These are phyloP conservation scores for Aplysina aerophoba DNA, from an alignment of 37 sponge, comb jelly and placozoan genomes.

Conservation along the genomic window DNA sequence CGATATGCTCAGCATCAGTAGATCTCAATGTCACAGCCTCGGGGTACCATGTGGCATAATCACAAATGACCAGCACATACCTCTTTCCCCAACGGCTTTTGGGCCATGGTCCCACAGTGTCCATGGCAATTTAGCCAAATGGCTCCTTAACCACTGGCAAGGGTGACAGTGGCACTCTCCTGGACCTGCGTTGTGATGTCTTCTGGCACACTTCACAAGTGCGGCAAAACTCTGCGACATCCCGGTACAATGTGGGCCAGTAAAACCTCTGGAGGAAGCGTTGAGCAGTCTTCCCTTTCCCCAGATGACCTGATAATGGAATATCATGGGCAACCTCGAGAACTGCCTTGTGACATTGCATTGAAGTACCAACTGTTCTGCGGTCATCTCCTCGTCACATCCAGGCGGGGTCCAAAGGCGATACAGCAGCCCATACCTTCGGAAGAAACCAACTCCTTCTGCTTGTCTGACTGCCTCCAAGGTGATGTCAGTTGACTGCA, in stretches of 20 bases:
- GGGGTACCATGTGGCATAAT: constrained; percentile 19
- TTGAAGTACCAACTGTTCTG: constrained; percentile 7
- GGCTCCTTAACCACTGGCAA: not conserved
- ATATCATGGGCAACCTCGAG: not conserved
- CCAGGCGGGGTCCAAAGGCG: constrained; percentile 11
- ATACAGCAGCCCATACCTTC: constrained; percentile 25
- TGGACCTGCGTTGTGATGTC: not conserved
- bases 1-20: constrained; percentile 14
- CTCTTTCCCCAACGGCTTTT: not conserved
- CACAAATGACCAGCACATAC: not conserved
- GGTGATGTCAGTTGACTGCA: constrained; percentile 10
- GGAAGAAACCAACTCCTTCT: not conserved
- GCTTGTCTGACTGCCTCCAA: not conserved
- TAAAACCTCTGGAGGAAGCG: not conserved
- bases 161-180: not conserved
- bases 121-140: constrained; percentile 11
- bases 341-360: not conserved
- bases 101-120: not conserved
- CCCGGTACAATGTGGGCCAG: constrained; percentile 3
- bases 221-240: not conserved
- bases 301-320: not conserved
- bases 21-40: not conserved
- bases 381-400: constrained; percentile 1
- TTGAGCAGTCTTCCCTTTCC: not conserved
- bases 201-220: constrained; percentile 11